phyloP scores from a whole-genome alignment of 2,888 invertebrate species.

The Drosophila monieri region DNA sequence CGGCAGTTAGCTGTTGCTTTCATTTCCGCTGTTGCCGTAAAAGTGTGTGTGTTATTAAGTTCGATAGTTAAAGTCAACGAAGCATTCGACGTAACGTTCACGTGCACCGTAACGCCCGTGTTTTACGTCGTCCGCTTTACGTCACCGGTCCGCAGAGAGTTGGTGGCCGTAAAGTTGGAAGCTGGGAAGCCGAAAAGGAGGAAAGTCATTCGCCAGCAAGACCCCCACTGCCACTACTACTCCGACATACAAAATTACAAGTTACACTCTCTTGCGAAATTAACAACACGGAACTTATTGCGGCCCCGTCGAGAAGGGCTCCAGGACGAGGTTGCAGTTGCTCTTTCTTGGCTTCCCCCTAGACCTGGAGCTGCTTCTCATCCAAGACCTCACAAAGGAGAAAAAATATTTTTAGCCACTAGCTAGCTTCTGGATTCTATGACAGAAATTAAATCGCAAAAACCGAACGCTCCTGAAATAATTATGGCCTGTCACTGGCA shows the following conservation, averaged over 20 bases:
- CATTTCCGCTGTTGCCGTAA: slow-evolving; percentile 15
- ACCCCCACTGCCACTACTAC: slow-evolving; percentile 46
- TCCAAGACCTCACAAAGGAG: background rate
- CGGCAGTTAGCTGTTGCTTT: slow-evolving; percentile 6
- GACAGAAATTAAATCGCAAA: slow-evolving; percentile 22
- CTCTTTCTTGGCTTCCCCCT: too few relatives aligned
- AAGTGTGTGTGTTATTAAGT: slow-evolving; percentile 49
- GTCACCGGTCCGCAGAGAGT: slow-evolving; percentile 55
- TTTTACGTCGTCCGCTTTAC: slow-evolving; percentile 69
- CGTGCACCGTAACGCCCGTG: slow-evolving; percentile 58
- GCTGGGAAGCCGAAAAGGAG: slow-evolving; percentile 6
- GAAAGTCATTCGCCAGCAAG: slow-evolving; percentile 34
- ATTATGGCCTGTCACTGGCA: slow-evolving; percentile 48
- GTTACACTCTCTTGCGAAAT: slow-evolving; percentile 77
- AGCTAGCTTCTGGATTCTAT: background rate
- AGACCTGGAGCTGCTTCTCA: too few relatives aligned
- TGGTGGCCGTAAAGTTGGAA: slow-evolving; percentile 57
- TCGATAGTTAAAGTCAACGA: slow-evolving; percentile 73
- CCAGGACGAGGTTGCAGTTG: background rate
- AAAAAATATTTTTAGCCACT: background rate
- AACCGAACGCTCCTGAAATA: slow-evolving; percentile 46
- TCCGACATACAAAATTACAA: slow-evolving; percentile 67
- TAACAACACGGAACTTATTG: slow-evolving; percentile 81
- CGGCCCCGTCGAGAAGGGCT: slow-evolving; percentile 36
- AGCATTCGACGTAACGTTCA: slow-evolving; percentile 67